Conservation (phyloP, 2,888 invertebrate species). For the Campoletis raptor region DNA sequence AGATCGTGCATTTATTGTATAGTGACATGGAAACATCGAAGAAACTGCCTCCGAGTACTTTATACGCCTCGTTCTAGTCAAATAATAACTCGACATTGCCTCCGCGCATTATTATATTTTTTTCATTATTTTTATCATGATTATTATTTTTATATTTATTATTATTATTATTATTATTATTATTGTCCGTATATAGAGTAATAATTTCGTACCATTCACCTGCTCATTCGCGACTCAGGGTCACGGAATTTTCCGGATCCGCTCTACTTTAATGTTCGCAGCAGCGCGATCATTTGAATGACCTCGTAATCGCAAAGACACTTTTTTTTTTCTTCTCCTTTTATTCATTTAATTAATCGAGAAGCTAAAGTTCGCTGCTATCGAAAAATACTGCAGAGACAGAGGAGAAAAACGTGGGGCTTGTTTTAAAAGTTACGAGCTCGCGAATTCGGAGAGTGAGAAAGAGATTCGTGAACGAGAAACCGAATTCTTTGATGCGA, state of each 20-base stretch:
- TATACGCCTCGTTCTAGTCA: slow-evolving; percentile 50
- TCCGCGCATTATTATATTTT: slow-evolving; percentile 51
- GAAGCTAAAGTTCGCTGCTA: neutral
- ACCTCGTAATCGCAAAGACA: slow-evolving; percentile 19
- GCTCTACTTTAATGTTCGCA: slow-evolving; percentile 15
- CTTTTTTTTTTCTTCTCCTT: slow-evolving; percentile 35
- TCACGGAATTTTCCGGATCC: slow-evolving; percentile 40
- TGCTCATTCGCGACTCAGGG: slow-evolving; percentile 27
- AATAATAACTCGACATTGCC: slow-evolving; percentile 55
- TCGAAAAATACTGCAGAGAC: neutral
- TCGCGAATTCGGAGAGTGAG: neutral
- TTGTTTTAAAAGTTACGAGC: neutral
- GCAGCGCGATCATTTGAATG: slow-evolving; percentile 3
- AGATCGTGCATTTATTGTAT: slow-evolving; percentile 33
- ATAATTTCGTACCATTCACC: slow-evolving; percentile 47
- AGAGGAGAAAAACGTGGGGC: neutral
- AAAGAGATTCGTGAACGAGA: neutral
- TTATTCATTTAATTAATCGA: slow-evolving; percentile 10
- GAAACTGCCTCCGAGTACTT: slow-evolving; percentile 54
- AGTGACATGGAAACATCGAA: slow-evolving; percentile 33
- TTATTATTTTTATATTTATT: neutral
- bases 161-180: neutral
- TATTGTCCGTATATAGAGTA: neutral
- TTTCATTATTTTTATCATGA: slow-evolving; percentile 33
- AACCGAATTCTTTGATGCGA: neutral